A percentile compares a stretch with the other conserved stretches of the same genome.
phyloP scores from a whole-genome alignment of 1,140 invertebrate genomes.

The Elymnias hypermnestra region DNA sequence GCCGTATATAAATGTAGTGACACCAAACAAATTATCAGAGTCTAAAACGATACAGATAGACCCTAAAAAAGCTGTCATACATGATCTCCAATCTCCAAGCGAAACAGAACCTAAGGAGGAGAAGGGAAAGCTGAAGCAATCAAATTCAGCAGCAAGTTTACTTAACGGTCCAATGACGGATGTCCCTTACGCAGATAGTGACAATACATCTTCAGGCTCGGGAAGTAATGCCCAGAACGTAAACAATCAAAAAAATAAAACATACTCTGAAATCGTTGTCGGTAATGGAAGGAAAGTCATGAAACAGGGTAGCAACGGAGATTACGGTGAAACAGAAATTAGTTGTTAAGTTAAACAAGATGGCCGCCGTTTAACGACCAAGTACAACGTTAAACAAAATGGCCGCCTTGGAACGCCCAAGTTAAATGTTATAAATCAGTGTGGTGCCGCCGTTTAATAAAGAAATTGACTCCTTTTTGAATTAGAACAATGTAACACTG shows the following conservation, averaged over 20 bases:
- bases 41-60: constrained; percentile 72
- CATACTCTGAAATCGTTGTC: constrained; percentile 34
- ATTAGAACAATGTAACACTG: neutral
- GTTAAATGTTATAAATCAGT: neutral
- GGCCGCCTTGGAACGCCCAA: constrained; percentile 8
- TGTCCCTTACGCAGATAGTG: constrained; percentile 70
- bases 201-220: constrained; percentile 57
- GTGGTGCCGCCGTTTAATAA: constrained; percentile 22
- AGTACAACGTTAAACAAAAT: constrained; percentile 10
- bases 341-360: constrained; percentile 46
- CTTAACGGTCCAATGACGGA: constrained; percentile 71
- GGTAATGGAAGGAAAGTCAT: constrained; percentile 47
- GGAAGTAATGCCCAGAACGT: constrained; percentile 35
- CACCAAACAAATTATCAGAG: constrained; percentile 66
- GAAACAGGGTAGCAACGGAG: constrained; percentile 54
- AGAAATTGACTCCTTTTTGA: constrained; percentile 9
- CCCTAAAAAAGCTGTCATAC: constrained; percentile 69
- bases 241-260: constrained; percentile 31
- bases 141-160: constrained; percentile 63
- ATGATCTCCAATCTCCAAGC: constrained; percentile 49
- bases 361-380: constrained; percentile 9
- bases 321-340: constrained; percentile 53
- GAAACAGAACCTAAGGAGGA: constrained; percentile 37
- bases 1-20: constrained; percentile 69
- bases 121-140: constrained; percentile 47